These are phyloP conservation scores for Pseudomyrmex cubaensis DNA, from an alignment of 1,140 invertebrate species.

Conservation along the genomic window DNA sequence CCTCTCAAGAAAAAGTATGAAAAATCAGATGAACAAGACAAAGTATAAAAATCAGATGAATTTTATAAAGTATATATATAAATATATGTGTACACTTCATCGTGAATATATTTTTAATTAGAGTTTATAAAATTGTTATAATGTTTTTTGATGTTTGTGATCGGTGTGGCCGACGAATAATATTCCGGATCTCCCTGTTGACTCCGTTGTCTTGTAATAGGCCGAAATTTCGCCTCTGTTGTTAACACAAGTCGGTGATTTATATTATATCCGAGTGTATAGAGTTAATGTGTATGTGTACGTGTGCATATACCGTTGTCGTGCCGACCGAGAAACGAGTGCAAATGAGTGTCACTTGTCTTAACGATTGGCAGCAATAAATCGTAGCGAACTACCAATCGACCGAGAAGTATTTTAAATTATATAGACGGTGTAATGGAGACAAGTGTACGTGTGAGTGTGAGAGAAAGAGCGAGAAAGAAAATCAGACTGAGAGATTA, in stretches of 20 bases:
- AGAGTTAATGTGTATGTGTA: not conserved
- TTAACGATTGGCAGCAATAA: conserved; percentile 55
- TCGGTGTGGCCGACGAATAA: conserved; percentile 24
- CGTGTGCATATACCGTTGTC: conserved; percentile 39
- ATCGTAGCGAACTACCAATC: conserved; percentile 33
- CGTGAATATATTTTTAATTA: conserved; percentile 38
- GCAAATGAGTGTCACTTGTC: conserved; percentile 42
- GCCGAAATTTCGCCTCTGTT: conserved; percentile 43
- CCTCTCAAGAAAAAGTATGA: not conserved
- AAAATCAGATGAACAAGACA: conserved; percentile 41
- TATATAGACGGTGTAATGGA: conserved; percentile 5
- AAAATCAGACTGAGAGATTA: not conserved
- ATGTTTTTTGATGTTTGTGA: conserved; percentile 43
- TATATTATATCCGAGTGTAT: conserved; percentile 32
- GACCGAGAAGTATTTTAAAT: conserved; percentile 51
- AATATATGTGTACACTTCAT: conserved; percentile 20
- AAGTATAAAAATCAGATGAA: conserved; percentile 42
- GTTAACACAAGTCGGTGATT: conserved; percentile 17
- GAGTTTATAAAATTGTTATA: conserved; percentile 49
- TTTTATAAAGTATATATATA: conserved; percentile 32
- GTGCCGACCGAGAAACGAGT: not conserved
- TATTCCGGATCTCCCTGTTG: not conserved
- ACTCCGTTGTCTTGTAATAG: conserved; percentile 18
- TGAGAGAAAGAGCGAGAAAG: conserved; percentile 17
- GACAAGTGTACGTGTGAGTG: conserved; percentile 23